Evolutionary conservation across 64 coral and sea anemone genomes (phyloP).

Genomic region (Acropora yongei): DNA sequence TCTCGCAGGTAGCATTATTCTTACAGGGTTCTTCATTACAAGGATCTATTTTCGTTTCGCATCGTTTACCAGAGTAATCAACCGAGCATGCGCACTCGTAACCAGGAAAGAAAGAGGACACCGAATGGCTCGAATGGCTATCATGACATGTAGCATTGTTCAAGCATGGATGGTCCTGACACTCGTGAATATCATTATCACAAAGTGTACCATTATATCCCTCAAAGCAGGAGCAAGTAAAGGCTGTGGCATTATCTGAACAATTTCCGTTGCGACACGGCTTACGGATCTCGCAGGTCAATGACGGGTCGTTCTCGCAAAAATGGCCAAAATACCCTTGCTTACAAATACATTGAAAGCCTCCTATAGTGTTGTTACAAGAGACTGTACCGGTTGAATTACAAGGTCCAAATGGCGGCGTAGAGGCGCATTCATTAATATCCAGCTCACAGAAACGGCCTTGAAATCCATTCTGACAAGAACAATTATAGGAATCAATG

Average conservation of each 20-base stretch:
- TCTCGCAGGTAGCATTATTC: constrained; percentile 71
- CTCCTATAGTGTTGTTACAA: constrained; percentile 73
- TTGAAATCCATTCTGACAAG: constrained; percentile 74
- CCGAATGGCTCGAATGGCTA: constrained; percentile 67
- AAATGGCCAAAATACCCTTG: constrained; percentile 67
- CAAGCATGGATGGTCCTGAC: constrained; percentile 28
- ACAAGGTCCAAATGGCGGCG: constrained; percentile 7
- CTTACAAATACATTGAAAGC: constrained; percentile 67
- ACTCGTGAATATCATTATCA: constrained; percentile 79
- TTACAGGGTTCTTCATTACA: constrained; percentile 59
- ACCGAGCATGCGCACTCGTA: constrained; percentile 73
- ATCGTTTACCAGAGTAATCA: constrained; percentile 68
- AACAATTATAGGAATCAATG: constrained; percentile 74
- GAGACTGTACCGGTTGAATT: constrained; percentile 41
- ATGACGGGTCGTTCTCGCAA: constrained; percentile 69
- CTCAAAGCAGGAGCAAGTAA: constrained; percentile 66
- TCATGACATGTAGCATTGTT: constrained; percentile 87
- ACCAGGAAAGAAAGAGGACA: constrained; percentile 53
- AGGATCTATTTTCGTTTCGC: constrained; percentile 61
- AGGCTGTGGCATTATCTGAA: constrained; percentile 71
- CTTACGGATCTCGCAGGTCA: constrained; percentile 37
- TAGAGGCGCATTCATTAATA: constrained; percentile 67
- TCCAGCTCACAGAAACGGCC: constrained; percentile 80
- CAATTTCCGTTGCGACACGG: constrained; percentile 78
- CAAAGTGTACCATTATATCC: constrained; percentile 75